phyloP scores from a whole-genome alignment of 2,888 invertebrate genomes.

The Suillia variegata region DNA sequence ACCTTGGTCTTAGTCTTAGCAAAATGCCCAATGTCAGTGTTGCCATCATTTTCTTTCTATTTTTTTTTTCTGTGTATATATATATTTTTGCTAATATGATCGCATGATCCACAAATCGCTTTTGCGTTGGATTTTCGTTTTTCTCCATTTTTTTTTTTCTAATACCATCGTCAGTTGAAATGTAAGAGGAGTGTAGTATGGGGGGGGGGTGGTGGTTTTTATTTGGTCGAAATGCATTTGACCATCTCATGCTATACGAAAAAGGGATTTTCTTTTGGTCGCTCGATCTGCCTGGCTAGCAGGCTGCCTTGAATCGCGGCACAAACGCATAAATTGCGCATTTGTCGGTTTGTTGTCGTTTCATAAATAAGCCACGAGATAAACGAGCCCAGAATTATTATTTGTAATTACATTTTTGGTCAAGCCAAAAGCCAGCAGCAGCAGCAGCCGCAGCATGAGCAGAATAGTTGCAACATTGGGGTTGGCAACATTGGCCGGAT shows the following conservation, averaged over 20 bases:
- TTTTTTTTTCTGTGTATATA: no score
- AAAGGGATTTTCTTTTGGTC: no score
- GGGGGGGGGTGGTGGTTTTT: no score
- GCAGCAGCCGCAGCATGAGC: no score
- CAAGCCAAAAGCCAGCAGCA: slow-evolving; percentile 13
- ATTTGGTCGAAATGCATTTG: no score
- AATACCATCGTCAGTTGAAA: not conserved
- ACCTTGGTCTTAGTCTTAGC: not conserved
- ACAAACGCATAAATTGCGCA: slow-evolving; percentile 58
- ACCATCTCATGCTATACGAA: no score
- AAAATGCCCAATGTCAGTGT: not conserved
- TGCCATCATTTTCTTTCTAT: not conserved
- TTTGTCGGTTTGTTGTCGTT: slow-evolving; percentile 59
- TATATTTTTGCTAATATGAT: not conserved
- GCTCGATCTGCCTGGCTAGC: slow-evolving; percentile 26
- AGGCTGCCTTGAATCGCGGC: slow-evolving; percentile 35
- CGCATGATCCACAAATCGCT: not conserved
- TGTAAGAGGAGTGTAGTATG: not conserved
- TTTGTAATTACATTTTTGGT: slow-evolving; percentile 56
- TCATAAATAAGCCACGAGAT: slow-evolving; percentile 57
- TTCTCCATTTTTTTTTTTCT: not conserved
- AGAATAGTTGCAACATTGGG: no score
- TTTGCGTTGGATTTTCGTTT: not conserved
- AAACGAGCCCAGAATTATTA: slow-evolving; percentile 58
- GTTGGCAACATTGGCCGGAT: not conserved